Evolutionary conservation across 2,888 invertebrate species (phyloP), one percentile per base, ranked within the genome.

Genomic region (Podabrus alpinus): DNA sequence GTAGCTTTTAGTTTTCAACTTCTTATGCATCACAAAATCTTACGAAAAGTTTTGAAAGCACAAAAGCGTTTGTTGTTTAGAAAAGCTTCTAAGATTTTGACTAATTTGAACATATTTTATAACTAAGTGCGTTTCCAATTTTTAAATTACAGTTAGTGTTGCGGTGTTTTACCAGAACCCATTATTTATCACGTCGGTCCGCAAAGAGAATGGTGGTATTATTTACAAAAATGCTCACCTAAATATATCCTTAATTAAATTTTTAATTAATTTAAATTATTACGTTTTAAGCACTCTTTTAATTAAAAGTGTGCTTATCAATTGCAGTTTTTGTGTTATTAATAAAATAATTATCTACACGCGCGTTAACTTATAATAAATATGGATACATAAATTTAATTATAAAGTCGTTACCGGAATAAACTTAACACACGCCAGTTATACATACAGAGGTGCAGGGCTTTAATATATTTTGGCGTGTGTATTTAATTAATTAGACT

Each of bases 21-120:
- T 64, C 17, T 70, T 69, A 68, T 25, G 25, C 61, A 61, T 21
- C 59, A 25, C 24, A 66, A 71, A 71, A 64, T 17, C 64, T 67
- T 62, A 29, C 69, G 16, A 25, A 69, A 71, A 64, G 45, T 71
- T 66, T 71, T 66, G 29, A 66, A 69, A 71, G 19, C 66, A 66
- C 25, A 71, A 67, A 71, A 59, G 67, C 15, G 59, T 67, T 59
- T 24, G 24, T 66, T 66, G 60, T 67, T 66, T 59, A 59, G 62
- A 15, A 13, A 59, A 59, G 25, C 60, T 71, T 71, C 17, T 64
- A 19, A 64, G 13, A 64, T 21, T 45, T 45, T 45, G 45, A 45
- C 45, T 45, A 45, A 45, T 45, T 45, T 45, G n/a, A 64, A 17
- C 62, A 21, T 64, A 64, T 64, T 64, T 64, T 64, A 21, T 21